phyloP scores from a whole-genome alignment of 2,888 invertebrate species.

The Tigriopus californicus region DNA sequence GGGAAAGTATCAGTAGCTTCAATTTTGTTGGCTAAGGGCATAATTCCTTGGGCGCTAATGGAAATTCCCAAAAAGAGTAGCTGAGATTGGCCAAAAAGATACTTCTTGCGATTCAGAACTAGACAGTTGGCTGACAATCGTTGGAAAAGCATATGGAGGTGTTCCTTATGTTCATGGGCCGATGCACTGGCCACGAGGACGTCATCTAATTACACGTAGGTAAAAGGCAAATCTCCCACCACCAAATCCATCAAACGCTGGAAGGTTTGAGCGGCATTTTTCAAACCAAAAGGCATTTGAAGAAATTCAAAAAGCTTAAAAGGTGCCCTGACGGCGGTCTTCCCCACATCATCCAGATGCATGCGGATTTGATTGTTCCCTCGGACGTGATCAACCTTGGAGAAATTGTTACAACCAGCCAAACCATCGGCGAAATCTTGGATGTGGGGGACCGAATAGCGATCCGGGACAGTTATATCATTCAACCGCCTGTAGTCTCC shows the following conservation, averaged over 20 bases:
- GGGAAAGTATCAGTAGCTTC: too few relatives aligned
- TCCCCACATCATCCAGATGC: neutral
- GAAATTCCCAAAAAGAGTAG: conserved; percentile 14
- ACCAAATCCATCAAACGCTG: conserved; percentile 11
- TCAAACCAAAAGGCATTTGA: conserved; percentile 14
- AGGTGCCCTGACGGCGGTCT: conserved; percentile 15
- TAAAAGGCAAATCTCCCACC: neutral
- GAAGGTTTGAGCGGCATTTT: conserved; percentile 12
- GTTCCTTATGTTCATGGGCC: neutral
- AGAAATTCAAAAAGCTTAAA: conserved; percentile 8
- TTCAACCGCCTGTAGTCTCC: conserved; percentile 22
- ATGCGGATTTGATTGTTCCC: conserved; percentile 15
- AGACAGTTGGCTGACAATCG: too few relatives aligned
- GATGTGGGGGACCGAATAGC: conserved; percentile 19
- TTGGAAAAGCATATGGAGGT: neutral
- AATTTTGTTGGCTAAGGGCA: too few relatives aligned
- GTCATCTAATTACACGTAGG: conserved; percentile 13
- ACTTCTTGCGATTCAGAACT: too few relatives aligned
- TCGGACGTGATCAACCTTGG: conserved; percentile 15
- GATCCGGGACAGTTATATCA: conserved; percentile 18
- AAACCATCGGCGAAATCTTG: conserved; percentile 16
- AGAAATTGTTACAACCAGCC: conserved; percentile 9
- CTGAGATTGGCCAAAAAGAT: too few relatives aligned
- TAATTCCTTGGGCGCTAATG: conserved; percentile 2
- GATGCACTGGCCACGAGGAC: neutral